Base-by-base conservation (phyloP, 2,888 invertebrate genomes). In the Digitonthophagus gazella region DNA sequence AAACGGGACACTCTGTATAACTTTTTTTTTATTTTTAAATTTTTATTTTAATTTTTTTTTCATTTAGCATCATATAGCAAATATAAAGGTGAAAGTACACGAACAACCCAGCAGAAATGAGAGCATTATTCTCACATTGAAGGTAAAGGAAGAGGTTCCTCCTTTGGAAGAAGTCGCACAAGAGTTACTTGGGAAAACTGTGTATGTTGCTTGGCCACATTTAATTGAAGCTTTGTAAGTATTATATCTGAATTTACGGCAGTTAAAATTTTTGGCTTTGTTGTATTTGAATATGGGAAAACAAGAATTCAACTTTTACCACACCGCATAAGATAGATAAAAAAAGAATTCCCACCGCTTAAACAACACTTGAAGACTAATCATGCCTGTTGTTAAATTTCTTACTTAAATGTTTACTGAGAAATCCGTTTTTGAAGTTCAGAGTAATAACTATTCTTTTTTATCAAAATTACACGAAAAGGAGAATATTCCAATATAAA, bases 201-300 rank as follows among this genome's bases (percentile, higher is more conserved):
- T 97, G 1, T 93, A 90, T 85, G 93, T 95, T 2, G 90, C 90
- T 3, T 98, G 97, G 97, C 98, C 98, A 0, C 95, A 97, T 84
- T 86, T 98, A 67, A 86, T 88, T n/a, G 93, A 93, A 82, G 95
- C 94, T 14, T 89, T 87, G 89, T 90, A 82, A 83, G 87, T 83
- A 15, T 55, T 19, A 2, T 15, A 18, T 61, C 14, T 64, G 16
- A 6, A 5, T 1, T 18, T 14, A 15, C 3, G 8, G 19, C 63
- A 20, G 2, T 22, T 57, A 63, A 58, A 64, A 54, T 56, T 44
- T n/a, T n/a, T 57, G 11, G 0, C n/a, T 58, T 6, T 64, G 4
- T n/a, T 54, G 11, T 1, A 54, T 54, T 54, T 54, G 14, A 1
- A n/a, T 54, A n/a, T 54, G 54, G 1, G 54, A 11, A 1, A 54